These are phyloP conservation scores for Dusona sp. DNA, from an alignment of 2,888 invertebrate genomes.

Conservation along the genomic window DNA sequence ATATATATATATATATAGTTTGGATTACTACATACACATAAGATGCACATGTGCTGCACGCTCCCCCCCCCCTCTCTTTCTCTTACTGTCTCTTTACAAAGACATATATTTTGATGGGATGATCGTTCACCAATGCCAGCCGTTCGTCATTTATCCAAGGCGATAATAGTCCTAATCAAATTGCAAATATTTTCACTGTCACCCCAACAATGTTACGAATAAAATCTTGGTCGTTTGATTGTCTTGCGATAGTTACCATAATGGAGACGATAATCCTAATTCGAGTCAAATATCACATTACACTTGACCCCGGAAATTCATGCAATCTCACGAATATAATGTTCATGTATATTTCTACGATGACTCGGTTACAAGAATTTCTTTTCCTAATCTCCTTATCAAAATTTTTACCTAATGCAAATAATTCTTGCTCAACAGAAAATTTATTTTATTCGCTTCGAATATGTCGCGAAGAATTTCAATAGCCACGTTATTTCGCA, in stretches of 20 bases:
- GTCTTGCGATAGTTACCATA: neutral
- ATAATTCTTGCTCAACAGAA: neutral
- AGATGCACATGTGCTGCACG: neutral
- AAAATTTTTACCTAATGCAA: neutral
- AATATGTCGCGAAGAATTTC: neutral
- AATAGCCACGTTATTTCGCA: neutral
- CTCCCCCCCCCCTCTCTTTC: neutral
- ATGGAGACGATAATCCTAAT: conserved; percentile 20
- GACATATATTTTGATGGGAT: neutral
- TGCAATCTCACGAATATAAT: conserved; percentile 21
- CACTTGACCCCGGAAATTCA: conserved; percentile 17
- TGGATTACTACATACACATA: conserved; percentile 10
- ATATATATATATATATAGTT: neutral
- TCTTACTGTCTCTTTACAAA: neutral
- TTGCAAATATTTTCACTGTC: conserved; percentile 27
- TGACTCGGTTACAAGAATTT: conserved; percentile 9
- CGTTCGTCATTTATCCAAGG: neutral
- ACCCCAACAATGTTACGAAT: conserved; percentile 15
- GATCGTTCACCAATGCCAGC: neutral
- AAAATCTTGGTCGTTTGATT: conserved; percentile 16
- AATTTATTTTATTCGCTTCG: neutral
- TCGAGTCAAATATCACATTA: conserved; percentile 20
- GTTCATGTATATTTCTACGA: conserved; percentile 17
- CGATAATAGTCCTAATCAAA: neutral
- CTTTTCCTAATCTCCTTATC: neutral